Base-by-base conservation (phyloP, 2,888 invertebrate species). In the Hirtodrosophila duncani region DNA sequence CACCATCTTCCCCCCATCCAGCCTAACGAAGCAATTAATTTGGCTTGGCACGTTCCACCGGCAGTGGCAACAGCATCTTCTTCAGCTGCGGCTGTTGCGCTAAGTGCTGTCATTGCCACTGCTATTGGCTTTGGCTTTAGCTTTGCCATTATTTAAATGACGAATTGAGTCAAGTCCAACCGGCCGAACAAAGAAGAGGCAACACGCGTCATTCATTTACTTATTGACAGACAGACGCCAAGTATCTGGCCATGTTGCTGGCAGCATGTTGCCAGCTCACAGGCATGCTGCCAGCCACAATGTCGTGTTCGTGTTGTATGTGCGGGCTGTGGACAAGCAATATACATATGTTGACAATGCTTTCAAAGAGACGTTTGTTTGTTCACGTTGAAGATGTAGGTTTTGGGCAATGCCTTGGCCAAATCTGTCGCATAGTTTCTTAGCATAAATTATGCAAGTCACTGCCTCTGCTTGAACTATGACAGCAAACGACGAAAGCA, bases 11-110 rank as follows among this genome's bases (percentile, higher is more conserved):
- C 41, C 45, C n/a, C 2, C 48, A 59, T 29, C 41, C 62, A 75
- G 75, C 65, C 80, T 75, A 75, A 75, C 75, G 69, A 75, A 80
- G 80, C 75, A 80, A 75, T 75, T 75, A 77, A 75, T 80, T 80
- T 80, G 56, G 74, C 57, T 50, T 48, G 75, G 80, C 75, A 75
- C 75, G 75, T 77, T 79, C 79, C 66, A n/a, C 41, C 61, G 50
- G 42, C 24, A 26, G 29, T 30, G 33, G 24, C 37, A 26, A 42
- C 36, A 34, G 24, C 49, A 36, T 51, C 26, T 31, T 29, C 57
- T 58, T 36, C 39, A 34, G 48, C 57, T 36, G 34, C 39, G 38
- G 44, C 52, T 31, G 67, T 67, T 71, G 79, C 75, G 71, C 72
- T 72, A 72, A 72, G 79, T 72, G 72, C 79, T 75, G 63, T 70